phyloP scores from a whole-genome alignment of 1,140 invertebrate species.

The Meteorus sp. region DNA sequence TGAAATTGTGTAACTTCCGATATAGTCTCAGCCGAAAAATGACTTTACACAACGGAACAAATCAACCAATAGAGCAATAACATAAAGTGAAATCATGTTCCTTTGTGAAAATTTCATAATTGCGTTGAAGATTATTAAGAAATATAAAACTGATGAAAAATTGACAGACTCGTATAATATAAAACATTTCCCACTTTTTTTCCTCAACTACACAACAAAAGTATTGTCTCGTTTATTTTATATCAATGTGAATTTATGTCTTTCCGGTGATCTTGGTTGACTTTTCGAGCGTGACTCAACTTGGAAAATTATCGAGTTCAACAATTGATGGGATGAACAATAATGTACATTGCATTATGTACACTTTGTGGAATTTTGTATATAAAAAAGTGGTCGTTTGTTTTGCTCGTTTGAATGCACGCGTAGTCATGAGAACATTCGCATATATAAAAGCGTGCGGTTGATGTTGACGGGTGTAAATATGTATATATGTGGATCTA shows the following conservation, averaged over 20 bases:
- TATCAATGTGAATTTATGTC: not conserved
- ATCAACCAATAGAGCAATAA: too few relatives aligned
- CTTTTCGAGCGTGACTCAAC: not conserved
- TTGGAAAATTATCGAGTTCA: not conserved
- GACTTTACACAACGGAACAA: too few relatives aligned
- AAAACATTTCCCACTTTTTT: too few relatives aligned
- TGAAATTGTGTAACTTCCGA: too few relatives aligned
- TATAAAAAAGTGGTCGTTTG: not conserved
- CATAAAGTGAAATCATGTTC: too few relatives aligned
- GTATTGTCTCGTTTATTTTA: not conserved
- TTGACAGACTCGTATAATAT: too few relatives aligned
- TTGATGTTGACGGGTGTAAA: not conserved
- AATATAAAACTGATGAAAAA: too few relatives aligned
- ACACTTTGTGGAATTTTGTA: not conserved
- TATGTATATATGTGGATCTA: conserved; percentile 32
- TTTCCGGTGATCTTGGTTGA: conserved; percentile 2
- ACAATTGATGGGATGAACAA: not conserved
- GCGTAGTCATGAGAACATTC: conserved; percentile 14
- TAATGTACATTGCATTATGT: not conserved
- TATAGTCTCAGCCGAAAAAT: too few relatives aligned
- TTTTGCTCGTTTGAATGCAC: not conserved
- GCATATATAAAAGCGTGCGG: conserved; percentile 14
- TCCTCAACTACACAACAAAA: not conserved
- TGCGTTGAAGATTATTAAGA: too few relatives aligned
- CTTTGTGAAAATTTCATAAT: too few relatives aligned